Evolutionary conservation across 1,140 invertebrate genomes (phyloP).

Genomic region (Hylaeus anthracinus): DNA sequence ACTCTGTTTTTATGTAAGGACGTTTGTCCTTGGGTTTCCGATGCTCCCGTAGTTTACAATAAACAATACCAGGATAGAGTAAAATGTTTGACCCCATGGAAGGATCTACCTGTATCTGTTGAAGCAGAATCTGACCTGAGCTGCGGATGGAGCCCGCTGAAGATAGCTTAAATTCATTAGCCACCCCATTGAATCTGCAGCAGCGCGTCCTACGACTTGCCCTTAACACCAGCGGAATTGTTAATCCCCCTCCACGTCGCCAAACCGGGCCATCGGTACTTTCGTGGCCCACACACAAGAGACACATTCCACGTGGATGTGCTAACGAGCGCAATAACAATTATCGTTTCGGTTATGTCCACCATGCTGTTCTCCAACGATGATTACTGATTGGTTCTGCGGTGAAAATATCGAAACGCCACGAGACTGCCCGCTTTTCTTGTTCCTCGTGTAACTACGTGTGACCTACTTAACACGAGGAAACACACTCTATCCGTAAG

Average conservation of each 20-base stretch:
- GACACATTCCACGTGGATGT: conserved; percentile 21
- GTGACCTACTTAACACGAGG: too few relatives aligned
- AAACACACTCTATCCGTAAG: background rate
- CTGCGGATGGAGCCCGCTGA: conserved; percentile 57
- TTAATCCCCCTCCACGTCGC: conserved; percentile 41
- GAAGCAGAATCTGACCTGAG: conserved; percentile 1
- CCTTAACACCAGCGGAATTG: conserved; percentile 50
- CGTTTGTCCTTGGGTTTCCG: too few relatives aligned
- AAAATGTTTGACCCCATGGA: too few relatives aligned
- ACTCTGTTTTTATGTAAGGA: too few relatives aligned
- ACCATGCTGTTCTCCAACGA: conserved; percentile 23
- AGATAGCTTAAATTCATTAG: conserved; percentile 73
- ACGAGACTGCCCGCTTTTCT: background rate
- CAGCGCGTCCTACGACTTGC: conserved; percentile 3
- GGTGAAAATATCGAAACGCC: conserved; percentile 26
- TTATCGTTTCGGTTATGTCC: conserved; percentile 58
- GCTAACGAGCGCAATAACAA: conserved; percentile 61
- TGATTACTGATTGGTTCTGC: conserved; percentile 26
- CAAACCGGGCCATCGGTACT: conserved; percentile 20
- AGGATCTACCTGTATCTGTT: background rate
- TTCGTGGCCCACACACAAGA: background rate
- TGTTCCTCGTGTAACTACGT: background rate
- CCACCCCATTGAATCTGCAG: conserved; percentile 61
- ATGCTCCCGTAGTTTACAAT: too few relatives aligned
- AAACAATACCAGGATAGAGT: too few relatives aligned